Percentiles rank a stretch among this genome's conserved stretches.
Conservation (phyloP, 2,888 invertebrate species). For the Agonopterix alstromeriana region DNA sequence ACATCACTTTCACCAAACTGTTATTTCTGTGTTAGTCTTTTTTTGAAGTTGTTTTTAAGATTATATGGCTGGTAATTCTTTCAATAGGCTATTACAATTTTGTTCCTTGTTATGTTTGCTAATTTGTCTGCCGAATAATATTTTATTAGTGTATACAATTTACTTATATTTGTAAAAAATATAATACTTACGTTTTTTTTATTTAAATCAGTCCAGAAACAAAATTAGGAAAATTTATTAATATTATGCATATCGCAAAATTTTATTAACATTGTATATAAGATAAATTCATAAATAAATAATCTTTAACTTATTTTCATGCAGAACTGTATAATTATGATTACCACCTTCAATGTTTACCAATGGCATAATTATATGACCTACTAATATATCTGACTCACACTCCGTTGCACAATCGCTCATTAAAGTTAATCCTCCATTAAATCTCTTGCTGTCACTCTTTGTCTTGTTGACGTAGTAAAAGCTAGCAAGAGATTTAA, state of each 20-base stretch:
- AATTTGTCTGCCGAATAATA: slow-evolving; percentile 48
- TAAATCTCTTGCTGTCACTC: no score
- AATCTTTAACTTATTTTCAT: slow-evolving; percentile 47
- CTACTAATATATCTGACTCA: background rate
- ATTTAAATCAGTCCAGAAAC: slow-evolving; percentile 50
- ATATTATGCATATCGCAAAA: slow-evolving; percentile 57
- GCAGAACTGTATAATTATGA: background rate
- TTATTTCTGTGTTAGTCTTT: slow-evolving; percentile 10
- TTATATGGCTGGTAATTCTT: slow-evolving; percentile 49
- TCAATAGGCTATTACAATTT: slow-evolving; percentile 20
- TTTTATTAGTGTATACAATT: slow-evolving; percentile 45
- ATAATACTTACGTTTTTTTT: slow-evolving; percentile 61
- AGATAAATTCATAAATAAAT: slow-evolving; percentile 42
- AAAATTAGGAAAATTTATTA: slow-evolving; percentile 54
- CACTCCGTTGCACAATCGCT: no score
- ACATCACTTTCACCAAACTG: background rate
- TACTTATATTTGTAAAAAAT: slow-evolving; percentile 6
- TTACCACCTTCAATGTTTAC: no score
- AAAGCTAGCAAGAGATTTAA: no score
- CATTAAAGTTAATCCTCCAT: no score
- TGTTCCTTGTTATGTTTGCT: slow-evolving; percentile 72
- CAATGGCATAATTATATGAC: no score
- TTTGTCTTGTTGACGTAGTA: no score
- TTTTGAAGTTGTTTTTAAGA: slow-evolving; percentile 30
- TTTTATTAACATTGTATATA: slow-evolving; percentile 52